Evolutionary conservation across 2,888 invertebrate genomes (phyloP).

Genomic region (Aspidapion aeneum): DNA sequence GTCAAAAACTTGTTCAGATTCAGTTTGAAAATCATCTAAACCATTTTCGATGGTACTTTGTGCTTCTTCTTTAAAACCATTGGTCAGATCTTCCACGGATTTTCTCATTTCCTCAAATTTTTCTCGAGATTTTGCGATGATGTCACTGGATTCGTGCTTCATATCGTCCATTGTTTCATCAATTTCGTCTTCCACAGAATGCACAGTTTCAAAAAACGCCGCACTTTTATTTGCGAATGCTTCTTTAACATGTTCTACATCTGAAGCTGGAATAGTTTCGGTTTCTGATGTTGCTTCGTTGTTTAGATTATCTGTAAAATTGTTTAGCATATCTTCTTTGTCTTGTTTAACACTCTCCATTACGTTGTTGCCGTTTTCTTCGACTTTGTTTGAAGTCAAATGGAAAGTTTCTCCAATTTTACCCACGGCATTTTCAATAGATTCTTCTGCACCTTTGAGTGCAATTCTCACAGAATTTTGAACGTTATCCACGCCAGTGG

Average conservation of each 20-base stretch:
- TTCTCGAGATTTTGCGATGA: slow-evolving; percentile 18
- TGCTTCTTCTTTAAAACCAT: neutral
- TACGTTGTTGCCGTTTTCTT: slow-evolving; percentile 32
- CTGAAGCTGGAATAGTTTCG: slow-evolving; percentile 41
- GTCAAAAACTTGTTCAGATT: neutral
- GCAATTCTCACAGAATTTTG: slow-evolving; percentile 42
- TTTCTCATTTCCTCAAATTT: neutral
- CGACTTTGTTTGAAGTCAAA: slow-evolving; percentile 32
- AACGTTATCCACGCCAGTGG: slow-evolving; percentile 41
- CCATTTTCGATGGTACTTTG: neutral
- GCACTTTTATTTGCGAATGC: slow-evolving; percentile 22
- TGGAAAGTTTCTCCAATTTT: slow-evolving; percentile 42
- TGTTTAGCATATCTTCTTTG: slow-evolving; percentile 5
- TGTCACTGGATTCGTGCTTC: slow-evolving; percentile 35
- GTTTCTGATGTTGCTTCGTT: slow-evolving; percentile 43
- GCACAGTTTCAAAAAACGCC: slow-evolving; percentile 30
- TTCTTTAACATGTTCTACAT: slow-evolving; percentile 34
- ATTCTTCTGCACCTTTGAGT: slow-evolving; percentile 40
- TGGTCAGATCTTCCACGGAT: neutral
- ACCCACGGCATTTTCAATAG: slow-evolving; percentile 39
- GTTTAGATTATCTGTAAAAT: slow-evolving; percentile 17
- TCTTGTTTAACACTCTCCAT: slow-evolving; percentile 32
- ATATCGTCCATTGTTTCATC: slow-evolving; percentile 33
- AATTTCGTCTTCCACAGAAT: slow-evolving; percentile 25
- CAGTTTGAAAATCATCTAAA: neutral